Base-by-base conservation (phyloP, 37 sponge, comb jelly and placozoan genomes). In the Ephydatia muelleri region DNA sequence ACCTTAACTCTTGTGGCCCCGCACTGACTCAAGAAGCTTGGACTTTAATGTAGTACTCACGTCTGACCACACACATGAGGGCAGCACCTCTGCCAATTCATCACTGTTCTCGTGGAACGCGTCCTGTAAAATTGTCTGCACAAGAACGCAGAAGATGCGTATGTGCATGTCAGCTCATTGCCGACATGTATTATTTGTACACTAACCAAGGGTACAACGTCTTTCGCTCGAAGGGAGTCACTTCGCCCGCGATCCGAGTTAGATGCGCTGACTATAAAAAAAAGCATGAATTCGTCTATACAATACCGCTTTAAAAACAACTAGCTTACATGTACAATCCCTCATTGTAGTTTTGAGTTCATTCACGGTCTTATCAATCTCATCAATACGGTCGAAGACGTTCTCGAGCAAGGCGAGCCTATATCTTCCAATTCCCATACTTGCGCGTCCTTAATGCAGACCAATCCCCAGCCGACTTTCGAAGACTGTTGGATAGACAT, bases 101-200 rank as follows among this genome's bases (percentile, higher is more conserved):
- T 57, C 57, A 57, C 57, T 57, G 57, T 57, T 57, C 57, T 57
- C 57, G 57, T 11, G 57, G 57, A 57, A 57, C 57, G 57, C 19
- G 57, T 57, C 57, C 57, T 57, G 57, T 57, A 57, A 57, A 57
- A 57, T 57, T 57, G 57, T 57, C 57, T 57, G 57, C 57, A 57
- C 57, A 57, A 57, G 57, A 57, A 57, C 57, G 57, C 57, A 57
- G 57, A 57, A 57, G 57, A 57, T 57, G 57, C 57, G 19, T 57
- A 57, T 57, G 57, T 57, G 57, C 57, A 57, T 57, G 57, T 57
- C 57, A 57, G 57, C 57, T 57, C 57, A 57, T 57, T 57, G 6
- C 57, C 19, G 6, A 21, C 57, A 57, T 57, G 57, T 57, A 57
- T 57, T 57, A 57, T 57, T 57, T 57, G 6, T 57, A 57, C 16